Conservation (phyloP, 2,113 vertebrate species). For the Serranochromis macrocephalus region DNA sequence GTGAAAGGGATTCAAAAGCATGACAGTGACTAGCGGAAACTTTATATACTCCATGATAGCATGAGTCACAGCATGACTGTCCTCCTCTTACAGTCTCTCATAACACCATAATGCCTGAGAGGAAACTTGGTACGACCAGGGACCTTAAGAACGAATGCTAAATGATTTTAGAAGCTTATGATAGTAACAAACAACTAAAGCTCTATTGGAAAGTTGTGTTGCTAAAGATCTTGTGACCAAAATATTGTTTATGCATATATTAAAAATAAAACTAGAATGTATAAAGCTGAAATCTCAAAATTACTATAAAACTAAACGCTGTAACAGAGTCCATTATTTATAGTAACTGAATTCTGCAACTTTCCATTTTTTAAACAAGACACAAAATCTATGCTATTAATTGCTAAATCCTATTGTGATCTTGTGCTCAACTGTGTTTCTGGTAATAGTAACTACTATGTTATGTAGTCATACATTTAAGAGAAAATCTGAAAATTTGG, state of each 20-base stretch:
- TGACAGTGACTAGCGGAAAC: neutral
- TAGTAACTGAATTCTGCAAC: neutral
- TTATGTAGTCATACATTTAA: neutral
- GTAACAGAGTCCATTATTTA: neutral
- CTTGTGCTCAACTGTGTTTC: neutral
- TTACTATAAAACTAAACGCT: neutral
- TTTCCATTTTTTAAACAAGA: neutral
- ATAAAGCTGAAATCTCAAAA: neutral
- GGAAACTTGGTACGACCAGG: neutral
- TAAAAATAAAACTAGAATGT: neutral
- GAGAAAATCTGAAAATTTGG: neutral
- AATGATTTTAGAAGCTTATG: neutral
- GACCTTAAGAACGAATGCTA: neutral
- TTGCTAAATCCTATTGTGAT: neutral
- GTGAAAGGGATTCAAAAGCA: neutral
- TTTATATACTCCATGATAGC: neutral
- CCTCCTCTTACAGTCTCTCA: neutral
- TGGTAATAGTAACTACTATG: neutral
- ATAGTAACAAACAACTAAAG: neutral
- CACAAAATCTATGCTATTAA: neutral
- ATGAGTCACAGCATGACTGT: neutral
- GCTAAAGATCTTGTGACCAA: neutral
- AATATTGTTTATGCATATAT: neutral
- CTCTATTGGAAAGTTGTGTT: neutral
- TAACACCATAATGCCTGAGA: neutral